A percentile compares a stretch with the other conserved stretches of the same genome.
Conservation (phyloP, 92 coral and sea anemone species). For the Isaurus tuberculatus region DNA sequence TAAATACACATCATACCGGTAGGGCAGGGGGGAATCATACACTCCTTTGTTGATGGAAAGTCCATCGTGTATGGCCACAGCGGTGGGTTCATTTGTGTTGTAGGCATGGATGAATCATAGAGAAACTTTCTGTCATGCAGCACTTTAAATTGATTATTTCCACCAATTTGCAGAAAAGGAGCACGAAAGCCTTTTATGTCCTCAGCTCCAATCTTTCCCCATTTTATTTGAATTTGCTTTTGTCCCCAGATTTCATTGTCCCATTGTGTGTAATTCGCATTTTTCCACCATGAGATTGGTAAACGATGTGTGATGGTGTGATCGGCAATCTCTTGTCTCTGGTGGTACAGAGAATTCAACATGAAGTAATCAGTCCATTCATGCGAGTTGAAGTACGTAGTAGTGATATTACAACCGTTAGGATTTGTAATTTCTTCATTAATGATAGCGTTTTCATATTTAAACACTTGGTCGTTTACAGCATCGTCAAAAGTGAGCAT, state of each 20-base stretch:
- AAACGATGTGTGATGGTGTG: slow-evolving; percentile 86
- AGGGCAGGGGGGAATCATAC: slow-evolving; percentile 91
- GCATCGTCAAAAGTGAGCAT: slow-evolving; percentile 94
- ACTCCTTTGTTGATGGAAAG: slow-evolving; percentile 77
- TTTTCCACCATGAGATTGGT: slow-evolving; percentile 87
- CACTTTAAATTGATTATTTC: slow-evolving; percentile 86
- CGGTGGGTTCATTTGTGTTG: slow-evolving; percentile 68
- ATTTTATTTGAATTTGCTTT: slow-evolving; percentile 74
- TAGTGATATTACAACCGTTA: slow-evolving; percentile 76
- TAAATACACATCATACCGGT: too few relatives aligned
- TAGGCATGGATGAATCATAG: slow-evolving; percentile 93
- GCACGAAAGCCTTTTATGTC: slow-evolving; percentile 94
- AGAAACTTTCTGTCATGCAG: slow-evolving; percentile 83
- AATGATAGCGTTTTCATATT: slow-evolving; percentile 63
- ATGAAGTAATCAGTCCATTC: slow-evolving; percentile 87
- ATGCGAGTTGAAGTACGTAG: slow-evolving; percentile 92
- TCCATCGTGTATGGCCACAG: slow-evolving; percentile 98
- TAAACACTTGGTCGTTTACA: slow-evolving; percentile 70
- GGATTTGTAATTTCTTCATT: slow-evolving; percentile 76
- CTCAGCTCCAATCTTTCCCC: slow-evolving; percentile 73
- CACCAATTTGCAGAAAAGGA: slow-evolving; percentile 87
- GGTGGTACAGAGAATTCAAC: slow-evolving; percentile 76
- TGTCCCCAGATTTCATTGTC: slow-evolving; percentile 85
- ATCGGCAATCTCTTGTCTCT: slow-evolving; percentile 91
- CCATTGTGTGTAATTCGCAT: slow-evolving; percentile 77